These are phyloP conservation scores for Parambassis ranga DNA, from an alignment of 2,797 vertebrate species.

Conservation along the genomic window DNA sequence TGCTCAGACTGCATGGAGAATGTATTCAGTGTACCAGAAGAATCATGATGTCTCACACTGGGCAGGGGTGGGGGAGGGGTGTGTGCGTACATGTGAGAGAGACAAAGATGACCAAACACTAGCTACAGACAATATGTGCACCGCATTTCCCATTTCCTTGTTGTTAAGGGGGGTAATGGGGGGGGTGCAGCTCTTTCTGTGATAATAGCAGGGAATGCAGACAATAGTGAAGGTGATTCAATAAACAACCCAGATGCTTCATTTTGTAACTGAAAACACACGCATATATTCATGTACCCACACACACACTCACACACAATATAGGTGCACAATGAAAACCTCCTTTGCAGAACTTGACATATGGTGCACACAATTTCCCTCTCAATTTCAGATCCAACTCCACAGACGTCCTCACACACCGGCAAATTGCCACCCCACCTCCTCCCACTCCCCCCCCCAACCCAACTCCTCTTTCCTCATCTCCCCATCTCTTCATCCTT, in stretches of 20 bases:
- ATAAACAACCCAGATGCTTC: slow-evolving; percentile 66
- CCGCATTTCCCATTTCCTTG: slow-evolving; percentile 60
- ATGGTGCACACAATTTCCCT: slow-evolving; percentile 77
- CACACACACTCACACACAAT: slow-evolving; percentile 36
- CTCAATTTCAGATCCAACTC: slow-evolving; percentile 79
- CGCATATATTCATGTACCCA: slow-evolving; percentile 32
- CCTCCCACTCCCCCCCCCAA: not conserved
- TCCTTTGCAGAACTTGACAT: slow-evolving; percentile 78
- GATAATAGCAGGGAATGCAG: slow-evolving; percentile 60
- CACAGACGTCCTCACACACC: slow-evolving; percentile 69
- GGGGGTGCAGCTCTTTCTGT: slow-evolving; percentile 50
- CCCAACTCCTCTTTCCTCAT: slow-evolving; percentile 35
- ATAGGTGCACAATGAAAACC: slow-evolving; percentile 60
- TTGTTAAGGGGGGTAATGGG: slow-evolving; percentile 7
- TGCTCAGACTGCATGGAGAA: slow-evolving; percentile 66
- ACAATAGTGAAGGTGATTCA: slow-evolving; percentile 70
- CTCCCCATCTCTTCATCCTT: slow-evolving; percentile 47
- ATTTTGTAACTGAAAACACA: slow-evolving; percentile 52
- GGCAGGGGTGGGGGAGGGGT: slow-evolving; percentile 58
- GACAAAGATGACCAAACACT: slow-evolving; percentile 68
- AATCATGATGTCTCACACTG: slow-evolving; percentile 69
- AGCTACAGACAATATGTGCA: slow-evolving; percentile 60
- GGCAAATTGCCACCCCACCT: slow-evolving; percentile 66
- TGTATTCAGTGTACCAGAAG: slow-evolving; percentile 73
- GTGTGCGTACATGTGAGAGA: slow-evolving; percentile 29